Conservation (phyloP, 1,140 invertebrate genomes). For the Diorhabda elongata region DNA sequence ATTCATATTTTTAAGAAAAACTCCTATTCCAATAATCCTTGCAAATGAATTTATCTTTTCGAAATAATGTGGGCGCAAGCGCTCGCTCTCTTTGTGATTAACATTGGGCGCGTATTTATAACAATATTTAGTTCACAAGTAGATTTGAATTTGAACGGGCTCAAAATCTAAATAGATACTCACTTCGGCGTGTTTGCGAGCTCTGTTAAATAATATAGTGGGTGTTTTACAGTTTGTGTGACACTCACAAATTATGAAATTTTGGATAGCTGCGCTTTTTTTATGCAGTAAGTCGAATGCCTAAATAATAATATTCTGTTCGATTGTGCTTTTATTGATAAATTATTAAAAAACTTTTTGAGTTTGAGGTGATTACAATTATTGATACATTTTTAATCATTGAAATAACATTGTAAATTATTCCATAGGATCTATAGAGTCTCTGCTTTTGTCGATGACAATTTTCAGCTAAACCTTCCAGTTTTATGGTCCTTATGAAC, state of each 20-base stretch:
- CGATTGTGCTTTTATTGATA: no score
- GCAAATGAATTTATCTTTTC: neutral
- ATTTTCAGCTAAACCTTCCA: no score
- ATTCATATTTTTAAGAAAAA: neutral
- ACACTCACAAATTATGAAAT: neutral
- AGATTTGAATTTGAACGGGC: slow-evolving; percentile 14
- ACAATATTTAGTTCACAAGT: slow-evolving; percentile 11
- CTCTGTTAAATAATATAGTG: neutral
- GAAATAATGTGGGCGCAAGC: slow-evolving; percentile 13
- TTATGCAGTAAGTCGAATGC: neutral
- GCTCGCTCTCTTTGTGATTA: slow-evolving; percentile 14
- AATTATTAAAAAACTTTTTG: no score
- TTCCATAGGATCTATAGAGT: no score
- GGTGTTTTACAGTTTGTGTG: neutral
- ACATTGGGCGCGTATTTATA: slow-evolving; percentile 30
- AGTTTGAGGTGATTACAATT: no score
- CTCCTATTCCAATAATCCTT: neutral
- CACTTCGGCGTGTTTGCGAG: neutral
- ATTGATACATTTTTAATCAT: no score
- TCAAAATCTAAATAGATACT: slow-evolving; percentile 18
- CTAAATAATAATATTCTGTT: no score
- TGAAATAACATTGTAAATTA: no score
- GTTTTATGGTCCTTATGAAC: no score
- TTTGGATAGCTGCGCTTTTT: neutral
- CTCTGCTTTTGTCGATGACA: no score